Evolutionary conservation across 1,140 invertebrate genomes (phyloP), one percentile per base, ranked within the genome.

Genomic region (Helicoverpa zea): DNA sequence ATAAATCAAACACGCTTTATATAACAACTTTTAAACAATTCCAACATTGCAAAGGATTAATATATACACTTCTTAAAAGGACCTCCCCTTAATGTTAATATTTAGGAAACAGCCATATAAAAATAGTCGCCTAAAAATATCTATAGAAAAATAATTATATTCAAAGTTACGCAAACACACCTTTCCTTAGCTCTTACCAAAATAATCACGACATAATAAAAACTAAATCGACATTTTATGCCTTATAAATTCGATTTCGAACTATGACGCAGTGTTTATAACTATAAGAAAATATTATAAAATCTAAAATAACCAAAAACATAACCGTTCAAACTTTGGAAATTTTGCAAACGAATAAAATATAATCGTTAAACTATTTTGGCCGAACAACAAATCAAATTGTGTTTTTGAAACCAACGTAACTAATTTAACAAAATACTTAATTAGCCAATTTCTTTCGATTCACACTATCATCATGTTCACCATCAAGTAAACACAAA

Each of bases 21-120:
- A 7, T 58, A 58, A 79, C 35, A 30, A 79, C 16, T 23, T 70
- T 43, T 58, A 58, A 79, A 68, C 76, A 79, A 79, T 79, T 79
- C 76, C 76, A 18, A 79, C 76, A 79, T 68, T 79, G 76, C 76
- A 79, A 79, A 79, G 63, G 35, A 58, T 79, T 47, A 14, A 70
- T 79, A 58, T 79, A 58, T 47, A 79, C 63, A 68, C 16, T 70
- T 52, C 64, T 68, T 29, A 77, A 63, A 77, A 63, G 64, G 51
- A 68, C 16, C 49, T 52, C 23, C 63, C n/a, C 61, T 79, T 79
- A 77, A 79, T n/a, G 30, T 56, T 79, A 70, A 68, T 79, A 79
- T 77, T 70, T 79, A 79, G 63, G 64, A 79, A 70, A 79, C 11
- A 79, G 76, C 52, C 51, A 79, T 79, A 70, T 79, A 70, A 79